A percentile compares a stretch with the other conserved stretches of the same genome.
These are phyloP conservation scores for Clarias batrachus DNA, from an alignment of 2,113 vertebrate species.

Conservation along the genomic window DNA sequence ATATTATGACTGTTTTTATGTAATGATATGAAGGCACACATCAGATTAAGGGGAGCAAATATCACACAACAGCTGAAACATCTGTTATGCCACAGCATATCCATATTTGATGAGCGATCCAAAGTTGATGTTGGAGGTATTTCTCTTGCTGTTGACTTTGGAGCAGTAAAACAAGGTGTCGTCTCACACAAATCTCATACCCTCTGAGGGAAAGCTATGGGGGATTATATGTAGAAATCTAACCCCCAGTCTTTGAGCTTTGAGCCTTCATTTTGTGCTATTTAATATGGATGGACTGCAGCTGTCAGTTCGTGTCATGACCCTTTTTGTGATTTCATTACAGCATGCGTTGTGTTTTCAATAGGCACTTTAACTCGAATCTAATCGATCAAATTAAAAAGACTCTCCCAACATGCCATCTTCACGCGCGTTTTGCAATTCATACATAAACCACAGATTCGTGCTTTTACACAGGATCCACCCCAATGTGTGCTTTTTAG, in stretches of 20 bases:
- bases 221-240: slow-evolving; percentile 18
- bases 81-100: slow-evolving; percentile 29
- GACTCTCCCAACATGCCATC: no score
- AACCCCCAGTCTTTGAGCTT: background rate
- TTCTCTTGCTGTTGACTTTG: slow-evolving; percentile 36
- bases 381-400: no score
- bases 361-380: no score
- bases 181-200: slow-evolving; percentile 30
- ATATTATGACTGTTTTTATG: background rate
- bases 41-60: slow-evolving; percentile 29
- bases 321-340: background rate
- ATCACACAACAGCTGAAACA: slow-evolving; percentile 29
- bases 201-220: background rate
- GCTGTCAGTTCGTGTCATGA: slow-evolving; percentile 6
- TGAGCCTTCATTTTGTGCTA: background rate
- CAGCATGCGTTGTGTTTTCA: background rate
- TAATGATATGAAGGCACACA: background rate
- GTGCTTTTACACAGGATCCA: no score
- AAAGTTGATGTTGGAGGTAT: slow-evolving; percentile 37
- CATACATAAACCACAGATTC: no score
- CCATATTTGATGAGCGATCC: slow-evolving; percentile 31
- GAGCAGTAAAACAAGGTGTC: slow-evolving; percentile 21
- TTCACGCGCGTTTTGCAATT: no score
- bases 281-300: slow-evolving; percentile 32
- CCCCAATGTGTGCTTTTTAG: no score